Base-by-base conservation (phyloP, 1,140 invertebrate genomes). In the Carcinoscorpius rotundicauda region DNA sequence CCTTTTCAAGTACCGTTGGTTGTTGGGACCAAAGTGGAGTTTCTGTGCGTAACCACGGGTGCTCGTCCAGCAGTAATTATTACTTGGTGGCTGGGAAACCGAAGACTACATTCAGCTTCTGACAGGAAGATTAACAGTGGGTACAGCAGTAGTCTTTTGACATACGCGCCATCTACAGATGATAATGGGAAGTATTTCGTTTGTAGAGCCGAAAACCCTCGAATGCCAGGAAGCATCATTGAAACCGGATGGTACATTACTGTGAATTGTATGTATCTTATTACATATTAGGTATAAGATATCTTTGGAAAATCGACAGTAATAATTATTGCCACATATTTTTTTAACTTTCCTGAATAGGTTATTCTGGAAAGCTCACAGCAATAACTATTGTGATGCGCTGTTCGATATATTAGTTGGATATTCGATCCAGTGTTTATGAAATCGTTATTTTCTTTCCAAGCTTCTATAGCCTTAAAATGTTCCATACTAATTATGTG, bases 171-270 rank as follows among this genome's bases (percentile, higher is more conserved):
- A 83, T 80, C 81, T 56, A 88, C 89, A 77, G 81, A 84, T 56
- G 89, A 93, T 78, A 84, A 87, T 58, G 89, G 88, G 60, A 86
- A 90, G 77, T 84, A 86, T 71, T 79, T 92, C 51, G 87, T 87
- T 49, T 93, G 90, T 74, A 80, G 86, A 69, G 87, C 85, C 4
- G 83, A 86, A 62, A 87, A 89, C 69, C 82, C 85, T 11, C 79
- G 82, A 68, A 83, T 91, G 69, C 82, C 83, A 5, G 84, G 87
- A 70, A 87, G 87, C 11, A 85, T 84, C 52, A 81, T 87, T 68
- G 87, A 90, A 76, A 87, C 89, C 70, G 85, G 84, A 64, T 89
- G 87, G 86, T 87, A 89, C 77, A 82, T 93, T 73, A 86, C 91
- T 77, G 88, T 93, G 76, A 83, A 89, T 78, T 88, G 90, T 93